Evolutionary conservation across 1,140 invertebrate genomes (phyloP).

Genomic region (Hypsibius dujardini): DNA sequence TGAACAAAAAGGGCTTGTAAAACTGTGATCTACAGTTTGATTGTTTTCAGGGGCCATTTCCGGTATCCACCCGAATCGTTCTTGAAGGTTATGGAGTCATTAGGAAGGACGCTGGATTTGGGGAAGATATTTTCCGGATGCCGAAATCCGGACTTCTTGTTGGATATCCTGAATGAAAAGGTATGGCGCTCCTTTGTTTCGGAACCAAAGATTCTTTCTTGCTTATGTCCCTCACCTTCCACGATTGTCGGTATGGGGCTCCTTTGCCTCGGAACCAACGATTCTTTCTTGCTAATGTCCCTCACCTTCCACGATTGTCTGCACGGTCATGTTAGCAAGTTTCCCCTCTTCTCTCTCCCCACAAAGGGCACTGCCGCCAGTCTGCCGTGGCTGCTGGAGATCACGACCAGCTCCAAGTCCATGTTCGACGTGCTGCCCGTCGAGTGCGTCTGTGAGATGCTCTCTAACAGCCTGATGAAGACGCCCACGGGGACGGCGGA

Average conservation of each 20-base stretch:
- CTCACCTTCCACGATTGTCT: no score
- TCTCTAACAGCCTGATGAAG: constrained; percentile 10
- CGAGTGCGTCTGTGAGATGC: constrained; percentile 16
- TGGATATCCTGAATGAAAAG: constrained; percentile 4
- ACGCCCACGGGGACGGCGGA: neutral
- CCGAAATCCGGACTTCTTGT: neutral
- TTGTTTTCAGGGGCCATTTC: neutral
- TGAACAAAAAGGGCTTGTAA: neutral
- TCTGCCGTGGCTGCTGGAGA: constrained; percentile 7
- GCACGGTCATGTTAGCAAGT: no score
- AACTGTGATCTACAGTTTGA: neutral
- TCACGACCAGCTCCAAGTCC: constrained; percentile 14
- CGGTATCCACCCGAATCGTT: constrained; percentile 9
- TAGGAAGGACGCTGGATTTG: neutral
- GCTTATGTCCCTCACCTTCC: no score
- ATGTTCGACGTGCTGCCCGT: constrained; percentile 16
- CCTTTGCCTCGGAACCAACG: no score
- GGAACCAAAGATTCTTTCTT: no score
- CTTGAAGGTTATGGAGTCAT: neutral
- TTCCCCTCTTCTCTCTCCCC: no score
- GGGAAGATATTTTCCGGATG: neutral
- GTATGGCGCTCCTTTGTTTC: no score
- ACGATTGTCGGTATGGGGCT: no score
- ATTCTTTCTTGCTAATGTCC: no score
- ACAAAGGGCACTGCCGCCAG: constrained; percentile 12